Evolutionary conservation across 1,140 invertebrate genomes (phyloP), one percentile per base, ranked within the genome.

Genomic region (Leguminivora glycinivorella): DNA sequence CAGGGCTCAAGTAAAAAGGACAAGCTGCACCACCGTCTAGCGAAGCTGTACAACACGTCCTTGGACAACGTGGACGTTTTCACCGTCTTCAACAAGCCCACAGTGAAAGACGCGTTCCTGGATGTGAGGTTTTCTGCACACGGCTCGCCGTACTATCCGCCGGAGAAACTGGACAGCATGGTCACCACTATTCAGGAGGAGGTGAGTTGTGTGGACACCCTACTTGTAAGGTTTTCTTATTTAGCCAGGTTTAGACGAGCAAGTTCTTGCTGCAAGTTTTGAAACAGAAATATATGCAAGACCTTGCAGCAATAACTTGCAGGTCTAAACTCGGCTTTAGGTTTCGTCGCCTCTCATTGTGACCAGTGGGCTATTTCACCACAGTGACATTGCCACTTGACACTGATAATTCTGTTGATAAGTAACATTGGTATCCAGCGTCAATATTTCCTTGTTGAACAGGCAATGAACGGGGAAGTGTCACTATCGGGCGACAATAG

Each of bases 101-200:
- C 93, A 26, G 86, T 93, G 2, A 94, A 95, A 69, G 89, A 92
- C 69, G 94, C 94, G 58, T 92, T 90, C 22, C 80, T 97, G 38
- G 98, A 99, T 84, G 95, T 98, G 0, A 92, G 98, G 74, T 99
- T 96, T 87, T 96, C 97, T 0, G 98, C 96, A 0, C 98, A 98
- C 85, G 96, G 96, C 0, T 98, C 97, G 0, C 98, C 98, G 0
- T 98, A 98, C 83, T 98, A 97, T 81, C 94, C 95, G 0, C 92
- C 97, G 0, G 96, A 97, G 86, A 96, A 95, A 84, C 89, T 98
- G 1, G 97, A 98, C 76, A 96, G 96, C 1, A 94, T 96, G 69
- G 92, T 97, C 14, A 93, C 94, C 4, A 91, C 93, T 24, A 92
- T 96, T 76, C 93, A 95, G 75, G 91, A 93, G 56, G 92, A 95